Evolutionary conservation across 64 coral and sea anemone species (phyloP), one percentile per base, ranked within the genome.

Genomic region (Anthopleura sola): DNA sequence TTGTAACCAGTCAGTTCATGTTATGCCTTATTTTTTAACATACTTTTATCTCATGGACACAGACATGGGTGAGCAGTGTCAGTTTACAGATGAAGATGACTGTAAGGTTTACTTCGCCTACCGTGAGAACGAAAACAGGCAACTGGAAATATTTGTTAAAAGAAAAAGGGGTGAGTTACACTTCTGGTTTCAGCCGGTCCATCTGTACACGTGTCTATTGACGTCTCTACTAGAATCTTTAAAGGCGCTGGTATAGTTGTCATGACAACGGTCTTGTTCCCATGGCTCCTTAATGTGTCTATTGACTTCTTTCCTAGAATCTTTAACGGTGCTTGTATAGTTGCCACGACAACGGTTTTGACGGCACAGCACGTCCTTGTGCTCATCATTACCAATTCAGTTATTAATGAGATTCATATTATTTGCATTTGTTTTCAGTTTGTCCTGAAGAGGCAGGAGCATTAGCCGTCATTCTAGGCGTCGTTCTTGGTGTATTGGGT

Each of bases 11-110:
- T 44, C 4, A 44, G 4, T 53, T 53, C 50, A 53, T 15, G 50
- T 15, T 53, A 53, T 53, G 12, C 11, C 1, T 53, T 53, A 17
- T 34, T 16, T n/a, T 32, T 36, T 15, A 71, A 71, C 29, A 34
- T 13, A 16, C 13, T 31, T 32, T 69, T 15, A 69, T 71, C n/a
- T 71, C 66, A 71, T 71, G 68, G 13, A 19, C 85, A 0, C 80
- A 97, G 94, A 89, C 36, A 97, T 97, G 90, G 87, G 94, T 37
- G 94, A 97, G 31, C 66, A 82, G 37, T 97, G 94, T 68, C 83
- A 85, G 6, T 97, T 97, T 60, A 90, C 60, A 77, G 94, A 97
- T 75, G 84, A 87, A 50, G 90, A 97, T 46, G 94, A 97, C 40
- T 97, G 94, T n/a, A 86, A 60, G 21, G 81, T 92, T 33, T 92